phyloP scores from a whole-genome alignment of 2,888 invertebrate genomes.

The Heliconius aoede region DNA sequence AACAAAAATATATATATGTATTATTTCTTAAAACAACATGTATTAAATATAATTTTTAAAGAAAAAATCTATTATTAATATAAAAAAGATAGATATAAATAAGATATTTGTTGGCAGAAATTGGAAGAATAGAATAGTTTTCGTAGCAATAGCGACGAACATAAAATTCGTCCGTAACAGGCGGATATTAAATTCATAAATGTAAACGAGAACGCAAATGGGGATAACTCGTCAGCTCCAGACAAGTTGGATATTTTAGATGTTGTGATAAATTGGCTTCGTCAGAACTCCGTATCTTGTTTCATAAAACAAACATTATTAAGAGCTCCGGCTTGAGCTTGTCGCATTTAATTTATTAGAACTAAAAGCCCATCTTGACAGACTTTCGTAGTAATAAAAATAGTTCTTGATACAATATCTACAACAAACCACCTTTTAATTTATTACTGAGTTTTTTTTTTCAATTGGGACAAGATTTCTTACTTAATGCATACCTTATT shows the following conservation, averaged over 20 bases:
- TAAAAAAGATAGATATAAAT: too few species aligned
- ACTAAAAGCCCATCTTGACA: slow-evolving; percentile 21
- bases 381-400: background rate
- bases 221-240: slow-evolving; percentile 32
- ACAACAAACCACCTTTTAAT: background rate
- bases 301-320: slow-evolving; percentile 37
- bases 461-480: background rate
- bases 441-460: background rate
- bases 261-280: slow-evolving; percentile 41
- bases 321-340: slow-evolving; percentile 28
- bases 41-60: background rate
- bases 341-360: slow-evolving; percentile 31
- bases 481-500: background rate
- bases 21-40: too few species aligned
- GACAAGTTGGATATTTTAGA: slow-evolving; percentile 35
- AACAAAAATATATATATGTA: background rate
- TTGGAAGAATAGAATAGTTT: background rate
- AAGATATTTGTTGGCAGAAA: background rate
- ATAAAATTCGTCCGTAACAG: slow-evolving; percentile 35
- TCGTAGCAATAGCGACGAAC: slow-evolving; percentile 28
- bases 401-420: too few species aligned
- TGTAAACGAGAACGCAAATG: slow-evolving; percentile 43
- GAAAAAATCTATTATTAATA: background rate
- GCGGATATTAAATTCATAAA: slow-evolving; percentile 48
- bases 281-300: slow-evolving; percentile 29